Percentiles rank a stretch among this genome's conserved stretches.
These are phyloP conservation scores for Tautogolabrus adspersus DNA, from an alignment of 2,113 vertebrate species.

Conservation along the genomic window DNA sequence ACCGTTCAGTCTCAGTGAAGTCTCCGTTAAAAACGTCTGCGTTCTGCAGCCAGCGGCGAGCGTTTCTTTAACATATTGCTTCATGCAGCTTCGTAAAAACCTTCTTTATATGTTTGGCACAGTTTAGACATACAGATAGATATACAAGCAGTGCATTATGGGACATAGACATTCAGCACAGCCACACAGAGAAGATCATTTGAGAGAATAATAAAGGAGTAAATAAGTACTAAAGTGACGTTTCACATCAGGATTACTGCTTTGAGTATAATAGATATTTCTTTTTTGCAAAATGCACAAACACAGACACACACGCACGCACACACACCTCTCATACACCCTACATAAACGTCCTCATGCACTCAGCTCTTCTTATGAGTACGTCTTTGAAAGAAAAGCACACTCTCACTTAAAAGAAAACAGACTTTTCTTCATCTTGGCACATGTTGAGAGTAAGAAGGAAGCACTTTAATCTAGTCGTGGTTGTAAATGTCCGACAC, in stretches of 20 bases:
- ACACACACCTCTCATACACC: constrained; percentile 49
- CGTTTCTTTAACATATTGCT: constrained; percentile 67
- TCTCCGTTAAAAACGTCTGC: constrained; percentile 28
- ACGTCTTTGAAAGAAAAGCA: constrained; percentile 21
- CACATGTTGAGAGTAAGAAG: constrained; percentile 72
- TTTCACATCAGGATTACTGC: constrained; percentile 17
- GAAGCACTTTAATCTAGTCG: constrained; percentile 79
- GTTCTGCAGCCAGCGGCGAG: constrained; percentile 21
- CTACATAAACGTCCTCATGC: constrained; percentile 45
- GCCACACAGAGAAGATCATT: constrained; percentile 20
- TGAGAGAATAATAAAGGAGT: constrained; percentile 22
- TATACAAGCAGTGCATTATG: constrained; percentile 73
- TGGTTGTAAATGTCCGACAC: constrained; percentile 51
- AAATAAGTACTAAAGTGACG: constrained; percentile 8
- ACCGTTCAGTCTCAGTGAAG: constrained; percentile 28
- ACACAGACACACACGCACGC: not conserved
- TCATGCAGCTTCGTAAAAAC: constrained; percentile 78
- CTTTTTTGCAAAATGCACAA: constrained; percentile 29
- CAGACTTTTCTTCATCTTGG: constrained; percentile 67
- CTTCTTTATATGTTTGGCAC: constrained; percentile 74
- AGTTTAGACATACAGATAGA: constrained; percentile 68
- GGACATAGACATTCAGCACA: constrained; percentile 33
- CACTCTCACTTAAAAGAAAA: constrained; percentile 40
- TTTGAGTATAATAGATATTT: not conserved
- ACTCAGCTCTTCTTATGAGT: constrained; percentile 33